A percentile compares a stretch with the other conserved stretches of the same genome.
Evolutionary conservation across 2,888 invertebrate species (phyloP).

Genomic region (Hydrotaea diabolus): DNA sequence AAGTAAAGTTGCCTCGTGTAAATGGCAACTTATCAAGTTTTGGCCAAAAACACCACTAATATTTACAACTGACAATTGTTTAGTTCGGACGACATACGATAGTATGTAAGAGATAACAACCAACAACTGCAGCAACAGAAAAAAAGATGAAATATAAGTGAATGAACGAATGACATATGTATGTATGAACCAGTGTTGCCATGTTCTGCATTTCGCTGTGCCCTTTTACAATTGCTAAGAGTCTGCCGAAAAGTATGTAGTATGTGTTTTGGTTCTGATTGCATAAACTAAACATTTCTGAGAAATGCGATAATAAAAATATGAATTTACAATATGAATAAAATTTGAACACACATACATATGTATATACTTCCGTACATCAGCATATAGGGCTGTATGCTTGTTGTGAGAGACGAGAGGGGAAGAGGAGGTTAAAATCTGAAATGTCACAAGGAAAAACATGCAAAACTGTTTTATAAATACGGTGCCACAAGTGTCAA

Average conservation of each 20-base stretch:
- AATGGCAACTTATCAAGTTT: no score
- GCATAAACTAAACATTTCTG: slow-evolving; percentile 4
- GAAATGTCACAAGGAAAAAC: slow-evolving; percentile 33
- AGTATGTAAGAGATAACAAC: neutral
- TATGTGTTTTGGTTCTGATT: slow-evolving; percentile 18
- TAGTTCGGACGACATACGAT: no score
- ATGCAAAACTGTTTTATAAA: slow-evolving; percentile 61
- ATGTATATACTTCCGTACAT: neutral
- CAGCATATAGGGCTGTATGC: neutral
- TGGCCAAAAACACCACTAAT: no score
- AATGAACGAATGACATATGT: neutral
- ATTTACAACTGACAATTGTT: no score
- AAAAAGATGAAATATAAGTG: neutral
- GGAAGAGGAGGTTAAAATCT: slow-evolving; percentile 1
- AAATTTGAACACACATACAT: slow-evolving; percentile 50
- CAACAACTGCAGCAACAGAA: neutral
- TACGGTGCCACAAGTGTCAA: slow-evolving; percentile 66
- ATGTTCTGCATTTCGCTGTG: slow-evolving; percentile 31
- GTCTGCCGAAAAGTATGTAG: slow-evolving; percentile 60
- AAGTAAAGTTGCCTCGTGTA: no score
- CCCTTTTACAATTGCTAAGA: slow-evolving; percentile 39
- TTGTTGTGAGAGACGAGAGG: neutral
- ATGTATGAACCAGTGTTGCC: slow-evolving; percentile 41
- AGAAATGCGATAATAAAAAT: slow-evolving; percentile 44
- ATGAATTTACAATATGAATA: slow-evolving; percentile 53